Evolutionary conservation across 2,888 invertebrate species (phyloP), one percentile per base, ranked within the genome.

Genomic region (Ichneumon xanthorius): DNA sequence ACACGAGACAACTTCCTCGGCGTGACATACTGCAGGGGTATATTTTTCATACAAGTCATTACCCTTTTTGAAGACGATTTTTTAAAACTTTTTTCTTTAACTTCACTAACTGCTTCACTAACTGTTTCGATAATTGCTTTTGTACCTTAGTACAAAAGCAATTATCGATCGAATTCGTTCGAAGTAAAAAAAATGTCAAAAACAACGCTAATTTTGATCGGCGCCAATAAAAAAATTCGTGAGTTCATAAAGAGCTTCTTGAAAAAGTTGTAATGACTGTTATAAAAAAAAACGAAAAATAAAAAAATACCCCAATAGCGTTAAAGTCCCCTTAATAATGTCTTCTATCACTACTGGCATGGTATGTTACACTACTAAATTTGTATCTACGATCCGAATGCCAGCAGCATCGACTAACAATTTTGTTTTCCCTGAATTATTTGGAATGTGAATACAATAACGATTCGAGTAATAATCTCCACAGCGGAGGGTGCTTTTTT

Each of bases 371-470:
- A 26, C 22, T 73, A 73, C 58, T 30, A 7, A 55, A 22, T 63
- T 63, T 26, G 11, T 26, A 14, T 73, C 61, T 37, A 73, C 73
- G 30, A 77, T 37, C 26, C n/a, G 45, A 81, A 9, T 73, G 53
- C 71, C 71, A 76, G 26, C 40, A 40, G 53, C 67, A 71, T 19
- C 72, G 58, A 68, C 63, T 61, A 80, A 72, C 55, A 67, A 72
- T 48, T 48, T 48, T 48, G 72, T 50, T 63, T 72, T 73, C 80
- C 77, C 82, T 82, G 80, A 85, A 80, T 80, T 72, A 73, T 67
- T 77, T 77, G 82, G 85, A 85, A 85, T 85, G 85, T 85, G 33
- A 73, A 76, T 83, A 73, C 71, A 75, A 65, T 82, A 79, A 76
- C 76, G 55, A 50, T 82, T 80, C 80, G 77, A 75, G 33, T 82